A percentile compares a stretch with the other conserved stretches of the same genome.
Evolutionary conservation across 2,888 invertebrate species (phyloP).

Genomic region (Pilophorus perplexus): DNA sequence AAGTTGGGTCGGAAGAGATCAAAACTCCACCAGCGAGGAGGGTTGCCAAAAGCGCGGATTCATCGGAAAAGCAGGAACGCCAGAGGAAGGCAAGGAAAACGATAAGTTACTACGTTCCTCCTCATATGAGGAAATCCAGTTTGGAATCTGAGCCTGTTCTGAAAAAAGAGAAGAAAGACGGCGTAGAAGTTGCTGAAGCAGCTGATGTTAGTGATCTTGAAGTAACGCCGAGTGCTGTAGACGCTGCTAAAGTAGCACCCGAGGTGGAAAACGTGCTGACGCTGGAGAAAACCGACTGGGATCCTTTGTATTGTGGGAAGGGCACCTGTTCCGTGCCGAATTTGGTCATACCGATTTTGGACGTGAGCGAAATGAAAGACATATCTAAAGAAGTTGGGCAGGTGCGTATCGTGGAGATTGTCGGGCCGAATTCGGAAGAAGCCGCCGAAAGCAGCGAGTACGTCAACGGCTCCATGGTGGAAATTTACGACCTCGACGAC

Average conservation of each 20-base stretch:
- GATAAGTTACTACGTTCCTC: slow-evolving; percentile 28
- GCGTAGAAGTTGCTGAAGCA: background rate
- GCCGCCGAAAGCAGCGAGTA: slow-evolving; percentile 7
- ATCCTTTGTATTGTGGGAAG: slow-evolving; percentile 20
- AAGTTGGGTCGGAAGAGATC: background rate
- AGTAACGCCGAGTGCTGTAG: background rate
- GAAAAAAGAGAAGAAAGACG: slow-evolving; percentile 18
- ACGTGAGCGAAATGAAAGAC: slow-evolving; percentile 21
- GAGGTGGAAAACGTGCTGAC: background rate
- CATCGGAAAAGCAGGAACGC: no score
- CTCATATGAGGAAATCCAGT: slow-evolving; percentile 17
- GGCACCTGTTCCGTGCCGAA: slow-evolving; percentile 16
- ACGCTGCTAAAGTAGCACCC: background rate
- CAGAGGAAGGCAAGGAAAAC: slow-evolving; percentile 15
- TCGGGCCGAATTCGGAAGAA: background rate
- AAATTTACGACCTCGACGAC: slow-evolving; percentile 23
- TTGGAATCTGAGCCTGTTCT: slow-evolving; percentile 6
- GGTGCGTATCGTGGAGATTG: slow-evolving; percentile 17
- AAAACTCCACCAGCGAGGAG: background rate
- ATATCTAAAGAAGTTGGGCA: slow-evolving; percentile 21
- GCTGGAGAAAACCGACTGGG: background rate
- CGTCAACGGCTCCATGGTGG: slow-evolving; percentile 16
- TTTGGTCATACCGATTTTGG: slow-evolving; percentile 29
- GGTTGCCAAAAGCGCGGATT: background rate
- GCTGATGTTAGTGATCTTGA: background rate